Base-by-base conservation (phyloP, 53 echinoderm and acorn worm species). In the Paracentrotus lividus region DNA sequence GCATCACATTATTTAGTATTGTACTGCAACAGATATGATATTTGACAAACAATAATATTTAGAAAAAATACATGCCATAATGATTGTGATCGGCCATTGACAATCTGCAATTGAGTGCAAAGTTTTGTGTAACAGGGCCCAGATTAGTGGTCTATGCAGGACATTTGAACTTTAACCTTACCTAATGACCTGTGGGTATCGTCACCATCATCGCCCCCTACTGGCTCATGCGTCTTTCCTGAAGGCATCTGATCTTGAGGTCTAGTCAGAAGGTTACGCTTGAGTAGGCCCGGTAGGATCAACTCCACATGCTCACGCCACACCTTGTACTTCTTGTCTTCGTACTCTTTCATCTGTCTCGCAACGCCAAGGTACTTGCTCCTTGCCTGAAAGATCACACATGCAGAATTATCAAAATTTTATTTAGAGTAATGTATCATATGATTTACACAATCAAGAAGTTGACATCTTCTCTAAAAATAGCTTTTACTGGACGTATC, bases 361-460 rank as follows among this genome's bases (percentile, higher is more conserved):
- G 99, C 99, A 57, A 99, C 99, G 15, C 96, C 96, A 21, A 99
- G 95, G 94, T 99, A 99, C 93, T 99, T 99, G 90, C 88, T 99
- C 58, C 99, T 88, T 0, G 97, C 97, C 69, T 69, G 38, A 15
- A 69, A 4, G 27, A 69, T 38, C 13, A 68, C 36, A 16, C 14
- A 9, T 68, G 18, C 2, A 55, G 1, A 55, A 55, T 10, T 10
- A 55, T n/a, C n/a, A n/a, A n/a, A n/a, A n/a, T n/a, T n/a, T n/a
- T n/a, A n/a, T n/a, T n/a, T n/a, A n/a, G n/a, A n/a, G n/a, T n/a
- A n/a, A n/a, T n/a, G n/a, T n/a, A n/a, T n/a, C n/a, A n/a, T n/a
- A n/a, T n/a, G n/a, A n/a, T n/a, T n/a, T n/a, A n/a, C n/a, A n/a
- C n/a, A n/a, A n/a, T n/a, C n/a, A n/a, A n/a, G n/a, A n/a, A n/a